These are phyloP conservation scores for Diplazon laetatorius DNA, from an alignment of 2,888 invertebrate genomes.

Conservation along the genomic window DNA sequence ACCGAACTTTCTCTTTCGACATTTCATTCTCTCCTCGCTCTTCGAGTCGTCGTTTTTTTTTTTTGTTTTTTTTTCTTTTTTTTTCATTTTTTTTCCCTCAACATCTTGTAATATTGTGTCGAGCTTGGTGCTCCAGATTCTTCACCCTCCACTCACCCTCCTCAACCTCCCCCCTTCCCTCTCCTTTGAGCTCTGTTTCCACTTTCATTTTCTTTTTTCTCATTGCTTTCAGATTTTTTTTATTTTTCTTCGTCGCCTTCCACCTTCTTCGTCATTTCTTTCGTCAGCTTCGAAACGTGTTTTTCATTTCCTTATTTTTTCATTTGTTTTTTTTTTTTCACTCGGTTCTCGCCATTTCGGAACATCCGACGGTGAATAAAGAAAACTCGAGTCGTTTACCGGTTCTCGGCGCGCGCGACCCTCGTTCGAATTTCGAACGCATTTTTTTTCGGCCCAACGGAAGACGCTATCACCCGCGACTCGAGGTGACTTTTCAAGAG, in stretches of 20 bases:
- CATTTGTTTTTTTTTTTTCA: conserved; percentile 8
- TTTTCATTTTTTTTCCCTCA: conserved; percentile 2
- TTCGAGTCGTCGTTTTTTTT: background rate
- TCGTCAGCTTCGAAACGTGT: too few species aligned
- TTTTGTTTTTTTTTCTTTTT: background rate
- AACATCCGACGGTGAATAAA: conserved; percentile 30
- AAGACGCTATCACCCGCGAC: conserved; percentile 22
- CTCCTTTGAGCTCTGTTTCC: conserved; percentile 30
- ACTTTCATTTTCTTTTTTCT: conserved; percentile 5
- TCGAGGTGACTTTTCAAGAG: conserved; percentile 40
- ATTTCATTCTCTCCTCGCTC: background rate
- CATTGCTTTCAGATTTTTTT: background rate
- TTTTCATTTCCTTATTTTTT: conserved; percentile 15
- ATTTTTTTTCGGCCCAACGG: conserved; percentile 19
- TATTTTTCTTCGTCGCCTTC: background rate
- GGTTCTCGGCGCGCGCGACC: conserved; percentile 21
- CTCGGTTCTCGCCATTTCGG: conserved; percentile 7
- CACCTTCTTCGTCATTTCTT: too few species aligned
- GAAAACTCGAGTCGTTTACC: conserved; percentile 37
- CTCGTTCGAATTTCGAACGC: conserved; percentile 63
- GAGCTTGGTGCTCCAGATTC: conserved; percentile 49
- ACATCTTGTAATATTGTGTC: conserved; percentile 53
- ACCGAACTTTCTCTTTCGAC: conserved; percentile 20
- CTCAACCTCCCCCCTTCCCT: conserved; percentile 28
- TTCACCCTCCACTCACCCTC: too few species aligned